Evolutionary conservation across 2,888 invertebrate species (phyloP).

Genomic region (Thymelicus lineola): DNA sequence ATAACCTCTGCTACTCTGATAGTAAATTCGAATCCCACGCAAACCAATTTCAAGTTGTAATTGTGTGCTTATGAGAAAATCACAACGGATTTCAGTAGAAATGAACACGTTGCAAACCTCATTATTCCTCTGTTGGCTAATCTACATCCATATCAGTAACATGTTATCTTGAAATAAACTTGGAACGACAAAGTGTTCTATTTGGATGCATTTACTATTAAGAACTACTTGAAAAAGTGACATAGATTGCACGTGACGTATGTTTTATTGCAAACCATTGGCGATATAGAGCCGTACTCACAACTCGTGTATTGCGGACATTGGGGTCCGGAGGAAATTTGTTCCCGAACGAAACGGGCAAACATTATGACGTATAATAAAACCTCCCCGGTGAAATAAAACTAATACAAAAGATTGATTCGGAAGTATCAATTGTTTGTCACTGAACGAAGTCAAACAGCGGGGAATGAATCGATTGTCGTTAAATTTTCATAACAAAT

Average conservation of each 20-base stretch:
- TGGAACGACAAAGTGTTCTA: background rate
- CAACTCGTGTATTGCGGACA: background rate
- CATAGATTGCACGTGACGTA: background rate
- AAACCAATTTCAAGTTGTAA: too few species aligned
- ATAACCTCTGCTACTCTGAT: too few species aligned
- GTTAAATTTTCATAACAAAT: conserved; percentile 51
- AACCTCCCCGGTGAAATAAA: conserved; percentile 15
- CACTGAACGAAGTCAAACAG: conserved; percentile 5
- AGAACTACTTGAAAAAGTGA: background rate
- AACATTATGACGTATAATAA: conserved; percentile 26
- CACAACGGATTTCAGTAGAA: too few species aligned
- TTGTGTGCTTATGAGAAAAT: too few species aligned
- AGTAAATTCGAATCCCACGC: too few species aligned
- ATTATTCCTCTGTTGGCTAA: too few species aligned
- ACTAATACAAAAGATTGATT: conserved; percentile 28
- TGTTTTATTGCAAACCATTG: background rate
- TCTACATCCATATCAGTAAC: too few species aligned
- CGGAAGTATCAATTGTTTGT: conserved; percentile 17
- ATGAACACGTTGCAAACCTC: too few species aligned
- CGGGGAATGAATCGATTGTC: conserved; percentile 38
- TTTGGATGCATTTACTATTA: background rate
- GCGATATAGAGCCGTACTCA: background rate
- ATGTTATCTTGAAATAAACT: background rate
- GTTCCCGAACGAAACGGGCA: conserved; percentile 11
- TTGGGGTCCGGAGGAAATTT: background rate